Evolutionary conservation across 2,797 vertebrate genomes (phyloP).

Genomic region (Triplophysa bombifrons): DNA sequence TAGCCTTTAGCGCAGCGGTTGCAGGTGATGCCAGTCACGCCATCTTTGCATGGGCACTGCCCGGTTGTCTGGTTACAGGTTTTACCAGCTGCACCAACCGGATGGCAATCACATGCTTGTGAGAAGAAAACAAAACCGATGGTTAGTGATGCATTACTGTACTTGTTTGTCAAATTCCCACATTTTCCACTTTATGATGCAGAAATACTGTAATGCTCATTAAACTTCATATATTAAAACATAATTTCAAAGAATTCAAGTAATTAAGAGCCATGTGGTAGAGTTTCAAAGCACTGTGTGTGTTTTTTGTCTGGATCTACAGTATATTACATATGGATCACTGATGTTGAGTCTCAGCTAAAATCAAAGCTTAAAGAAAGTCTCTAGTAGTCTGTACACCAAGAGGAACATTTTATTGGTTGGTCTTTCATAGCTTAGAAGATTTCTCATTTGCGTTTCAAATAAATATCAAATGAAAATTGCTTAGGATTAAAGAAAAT

Average conservation of each 20-base stretch:
- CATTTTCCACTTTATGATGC: neutral
- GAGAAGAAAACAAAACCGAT: slow-evolving; percentile 42
- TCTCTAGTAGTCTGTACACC: neutral
- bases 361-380: neutral
- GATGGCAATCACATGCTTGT: slow-evolving; percentile 94
- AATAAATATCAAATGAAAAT: too few relatives aligned
- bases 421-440: neutral
- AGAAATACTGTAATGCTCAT: neutral
- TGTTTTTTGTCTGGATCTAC: neutral
- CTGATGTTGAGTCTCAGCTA: neutral
- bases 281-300: neutral
- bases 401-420: too few relatives aligned
- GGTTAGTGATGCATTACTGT: neutral
- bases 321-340: neutral
- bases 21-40: slow-evolving; percentile 94
- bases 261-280: neutral
- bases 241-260: too few relatives aligned
- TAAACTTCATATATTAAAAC: too few relatives aligned
- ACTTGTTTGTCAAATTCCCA: neutral
- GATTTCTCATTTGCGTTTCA: too few relatives aligned
- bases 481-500: too few relatives aligned
- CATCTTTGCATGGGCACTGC: slow-evolving; percentile 96
- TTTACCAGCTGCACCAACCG: slow-evolving; percentile 93
- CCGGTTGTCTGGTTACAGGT: slow-evolving; percentile 97
- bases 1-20: slow-evolving; percentile 97